Evolutionary conservation across 2,888 invertebrate species (phyloP).

Genomic region (Desoria tigrina): DNA sequence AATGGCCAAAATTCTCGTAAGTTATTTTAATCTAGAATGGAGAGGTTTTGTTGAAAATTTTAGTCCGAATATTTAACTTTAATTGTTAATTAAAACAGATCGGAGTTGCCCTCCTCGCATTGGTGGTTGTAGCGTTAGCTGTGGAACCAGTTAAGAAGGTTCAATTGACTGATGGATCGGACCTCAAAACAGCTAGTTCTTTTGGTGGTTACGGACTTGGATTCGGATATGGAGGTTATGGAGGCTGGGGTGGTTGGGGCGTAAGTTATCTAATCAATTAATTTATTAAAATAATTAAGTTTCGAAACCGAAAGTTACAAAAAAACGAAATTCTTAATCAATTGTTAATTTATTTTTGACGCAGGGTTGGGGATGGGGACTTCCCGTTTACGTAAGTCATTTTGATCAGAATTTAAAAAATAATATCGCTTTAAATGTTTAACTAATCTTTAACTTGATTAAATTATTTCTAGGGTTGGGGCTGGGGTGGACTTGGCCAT

Average conservation of each 20-base stretch:
- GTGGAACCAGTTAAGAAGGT: constrained; percentile 2
- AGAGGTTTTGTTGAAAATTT: constrained; percentile 13
- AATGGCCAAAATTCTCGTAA: constrained; percentile 15
- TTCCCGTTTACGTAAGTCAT: constrained; percentile 13
- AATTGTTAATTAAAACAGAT: neutral
- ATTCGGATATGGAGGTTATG: constrained; percentile 18
- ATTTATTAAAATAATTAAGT: neutral
- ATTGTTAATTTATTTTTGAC: neutral
- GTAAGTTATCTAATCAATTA: constrained; percentile 11
- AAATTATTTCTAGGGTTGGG: constrained; percentile 10
- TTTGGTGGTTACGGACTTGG: constrained; percentile 9
- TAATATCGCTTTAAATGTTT: no score
- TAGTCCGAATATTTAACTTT: constrained; percentile 2
- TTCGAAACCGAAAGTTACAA: neutral
- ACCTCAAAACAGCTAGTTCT: constrained; percentile 6
- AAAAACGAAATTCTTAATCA: no score
- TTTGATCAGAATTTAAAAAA: neutral
- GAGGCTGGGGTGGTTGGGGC: constrained; percentile 17
- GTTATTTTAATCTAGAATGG: neutral
- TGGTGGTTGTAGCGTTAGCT: constrained; percentile 8
- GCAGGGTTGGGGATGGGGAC: constrained; percentile 8
- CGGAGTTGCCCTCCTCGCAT: neutral
- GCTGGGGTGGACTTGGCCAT: neutral
- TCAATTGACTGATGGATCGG: neutral
- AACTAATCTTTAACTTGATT: neutral